These are phyloP conservation scores for Callopanchax toddi DNA, from an alignment of 2,113 vertebrate genomes.

Conservation along the genomic window DNA sequence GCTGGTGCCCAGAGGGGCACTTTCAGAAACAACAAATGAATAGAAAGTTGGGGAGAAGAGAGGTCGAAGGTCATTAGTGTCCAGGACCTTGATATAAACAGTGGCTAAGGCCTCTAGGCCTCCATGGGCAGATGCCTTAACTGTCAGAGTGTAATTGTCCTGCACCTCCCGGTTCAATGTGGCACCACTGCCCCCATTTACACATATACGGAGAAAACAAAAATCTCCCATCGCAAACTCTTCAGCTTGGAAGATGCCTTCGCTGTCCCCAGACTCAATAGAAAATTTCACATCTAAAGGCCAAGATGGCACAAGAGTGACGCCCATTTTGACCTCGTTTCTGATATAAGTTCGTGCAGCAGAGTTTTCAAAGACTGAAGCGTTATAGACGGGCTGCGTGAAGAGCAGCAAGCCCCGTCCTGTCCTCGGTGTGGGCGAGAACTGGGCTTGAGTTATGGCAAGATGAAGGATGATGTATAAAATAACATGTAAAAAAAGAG, in stretches of 20 bases:
- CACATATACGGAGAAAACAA: constrained; percentile 94
- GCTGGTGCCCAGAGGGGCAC: constrained; percentile 89
- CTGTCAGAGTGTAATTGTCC: constrained; percentile 91
- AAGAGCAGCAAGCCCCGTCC: constrained; percentile 86
- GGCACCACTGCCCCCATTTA: constrained; percentile 90
- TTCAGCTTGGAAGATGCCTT: constrained; percentile 93
- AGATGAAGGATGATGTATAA: constrained; percentile 73
- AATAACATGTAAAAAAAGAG: constrained; percentile 60
- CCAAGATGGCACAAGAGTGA: constrained; percentile 82
- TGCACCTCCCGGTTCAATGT: constrained; percentile 95
- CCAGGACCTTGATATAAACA: constrained; percentile 90
- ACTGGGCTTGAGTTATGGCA: constrained; percentile 75
- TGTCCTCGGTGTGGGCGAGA: constrained; percentile 68
- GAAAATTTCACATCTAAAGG: constrained; percentile 90
- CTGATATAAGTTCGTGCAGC: constrained; percentile 89
- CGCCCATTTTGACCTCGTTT: constrained; percentile 90
- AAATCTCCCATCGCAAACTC: constrained; percentile 93
- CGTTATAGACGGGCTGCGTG: constrained; percentile 90
- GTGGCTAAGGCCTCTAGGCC: constrained; percentile 90
- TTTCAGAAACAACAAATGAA: constrained; percentile 90
- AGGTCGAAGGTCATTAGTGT: constrained; percentile 96
- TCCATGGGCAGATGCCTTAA: constrained; percentile 89
- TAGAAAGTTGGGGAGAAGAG: constrained; percentile 96
- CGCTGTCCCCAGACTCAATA: constrained; percentile 89
- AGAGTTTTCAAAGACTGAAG: constrained; percentile 92